phyloP scores from a whole-genome alignment of 2,113 vertebrate genomes.

The Thalassoma bifasciatum region DNA sequence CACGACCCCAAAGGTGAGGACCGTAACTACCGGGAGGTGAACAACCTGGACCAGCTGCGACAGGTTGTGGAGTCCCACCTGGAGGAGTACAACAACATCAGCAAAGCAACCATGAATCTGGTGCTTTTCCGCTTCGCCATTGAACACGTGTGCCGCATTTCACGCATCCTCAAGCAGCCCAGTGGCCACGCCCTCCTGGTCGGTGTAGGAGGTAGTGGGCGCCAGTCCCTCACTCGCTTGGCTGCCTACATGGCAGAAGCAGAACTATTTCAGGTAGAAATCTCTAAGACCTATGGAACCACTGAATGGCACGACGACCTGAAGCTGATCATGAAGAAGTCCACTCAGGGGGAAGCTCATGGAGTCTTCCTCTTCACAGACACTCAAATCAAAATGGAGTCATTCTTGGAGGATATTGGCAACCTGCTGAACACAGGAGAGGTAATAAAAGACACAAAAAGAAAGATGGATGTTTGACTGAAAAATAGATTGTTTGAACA shows the following conservation, averaged over 20 bases:
- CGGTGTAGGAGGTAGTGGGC: conserved; percentile 91
- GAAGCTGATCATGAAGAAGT: conserved; percentile 87
- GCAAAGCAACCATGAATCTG: conserved; percentile 91
- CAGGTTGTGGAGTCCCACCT: conserved; percentile 87
- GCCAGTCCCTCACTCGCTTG: conserved; percentile 90
- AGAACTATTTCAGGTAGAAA: conserved; percentile 89
- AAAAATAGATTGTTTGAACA: background rate
- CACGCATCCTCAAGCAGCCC: conserved; percentile 91
- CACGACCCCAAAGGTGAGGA: conserved; percentile 89
- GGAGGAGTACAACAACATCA: conserved; percentile 90
- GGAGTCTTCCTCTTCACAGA: conserved; percentile 93
- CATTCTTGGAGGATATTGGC: conserved; percentile 92
- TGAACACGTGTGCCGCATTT: conserved; percentile 91
- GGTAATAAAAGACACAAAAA: too few relatives aligned
- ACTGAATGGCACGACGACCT: conserved; percentile 92
- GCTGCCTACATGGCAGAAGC: conserved; percentile 91
- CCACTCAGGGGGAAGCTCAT: conserved; percentile 86
- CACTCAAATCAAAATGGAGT: conserved; percentile 92
- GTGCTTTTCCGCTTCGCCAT: conserved; percentile 93
- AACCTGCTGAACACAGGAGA: conserved; percentile 94
- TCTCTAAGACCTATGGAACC: conserved; percentile 88
- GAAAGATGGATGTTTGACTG: background rate
- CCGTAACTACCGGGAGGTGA: conserved; percentile 87
- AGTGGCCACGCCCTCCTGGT: conserved; percentile 91
- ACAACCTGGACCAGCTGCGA: conserved; percentile 81